Conservation (phyloP, 2,797 vertebrate genomes). For the Triplophysa bombifrons region DNA sequence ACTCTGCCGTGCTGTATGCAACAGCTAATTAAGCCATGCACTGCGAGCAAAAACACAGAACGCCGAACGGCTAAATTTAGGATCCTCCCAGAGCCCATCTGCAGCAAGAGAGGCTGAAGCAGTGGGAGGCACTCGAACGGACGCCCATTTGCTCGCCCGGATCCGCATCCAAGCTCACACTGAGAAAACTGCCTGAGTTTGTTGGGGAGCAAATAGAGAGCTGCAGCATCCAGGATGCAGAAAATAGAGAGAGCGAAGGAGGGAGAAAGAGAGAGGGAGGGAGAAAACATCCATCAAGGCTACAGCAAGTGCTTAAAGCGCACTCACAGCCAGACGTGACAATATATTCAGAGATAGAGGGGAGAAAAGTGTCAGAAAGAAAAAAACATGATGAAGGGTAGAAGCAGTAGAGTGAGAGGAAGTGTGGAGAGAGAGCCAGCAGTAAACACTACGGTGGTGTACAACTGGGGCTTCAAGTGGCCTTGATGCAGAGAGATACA, state of each 20-base stretch:
- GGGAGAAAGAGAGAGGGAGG: not conserved
- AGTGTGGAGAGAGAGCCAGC: constrained; percentile 22
- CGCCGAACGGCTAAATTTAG: constrained; percentile 67
- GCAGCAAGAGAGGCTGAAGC: constrained; percentile 41
- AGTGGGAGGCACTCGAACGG: constrained; percentile 29
- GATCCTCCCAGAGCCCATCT: constrained; percentile 59
- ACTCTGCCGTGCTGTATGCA: constrained; percentile 59
- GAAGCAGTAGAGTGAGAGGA: constrained; percentile 2
- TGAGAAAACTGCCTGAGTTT: constrained; percentile 21
- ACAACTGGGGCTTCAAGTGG: constrained; percentile 24
- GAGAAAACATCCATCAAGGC: constrained; percentile 39
- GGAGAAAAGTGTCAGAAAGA: constrained; percentile 33
- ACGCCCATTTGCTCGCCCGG: constrained; percentile 25
- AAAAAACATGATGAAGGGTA: constrained; percentile 40
- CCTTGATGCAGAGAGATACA: constrained; percentile 34
- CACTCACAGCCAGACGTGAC: constrained; percentile 39
- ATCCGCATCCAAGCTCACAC: constrained; percentile 38
- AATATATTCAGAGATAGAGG: constrained; percentile 46
- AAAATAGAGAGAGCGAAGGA: constrained; percentile 9
- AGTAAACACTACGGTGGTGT: constrained; percentile 43
- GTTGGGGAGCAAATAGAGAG: constrained; percentile 24
- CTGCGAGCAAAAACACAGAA: constrained; percentile 63
- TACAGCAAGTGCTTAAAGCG: constrained; percentile 43
- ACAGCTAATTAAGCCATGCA: constrained; percentile 72
- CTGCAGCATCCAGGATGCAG: constrained; percentile 20